Evolutionary conservation across 2,888 invertebrate genomes (phyloP).

Genomic region (Chironomus tentans): DNA sequence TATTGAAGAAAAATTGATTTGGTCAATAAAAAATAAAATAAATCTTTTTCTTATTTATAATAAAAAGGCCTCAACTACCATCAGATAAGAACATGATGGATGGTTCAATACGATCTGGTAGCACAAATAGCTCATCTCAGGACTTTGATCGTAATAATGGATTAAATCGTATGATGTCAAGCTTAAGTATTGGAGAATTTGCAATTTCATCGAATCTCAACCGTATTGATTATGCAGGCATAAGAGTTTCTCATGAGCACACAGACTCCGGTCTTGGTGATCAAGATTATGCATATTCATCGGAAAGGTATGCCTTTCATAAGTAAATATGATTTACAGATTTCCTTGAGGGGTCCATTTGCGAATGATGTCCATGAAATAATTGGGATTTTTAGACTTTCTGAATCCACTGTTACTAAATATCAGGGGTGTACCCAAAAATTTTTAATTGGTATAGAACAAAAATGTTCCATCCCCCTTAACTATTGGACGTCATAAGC

Average conservation of each 20-base stretch:
- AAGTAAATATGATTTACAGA: not conserved
- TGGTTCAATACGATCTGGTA: conserved; percentile 53
- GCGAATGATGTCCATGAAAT: too few species aligned
- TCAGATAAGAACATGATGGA: conserved; percentile 32
- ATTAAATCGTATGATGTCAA: conserved; percentile 43
- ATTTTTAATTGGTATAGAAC: too few species aligned
- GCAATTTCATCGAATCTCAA: conserved; percentile 41
- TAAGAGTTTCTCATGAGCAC: conserved; percentile 61
- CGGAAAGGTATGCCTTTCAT: conserved; percentile 49
- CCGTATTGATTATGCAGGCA: conserved; percentile 41
- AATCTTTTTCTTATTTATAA: not conserved
- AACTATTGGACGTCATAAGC: too few species aligned
- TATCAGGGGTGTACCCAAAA: too few species aligned
- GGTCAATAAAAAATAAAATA: too few species aligned
- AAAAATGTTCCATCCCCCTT: too few species aligned
- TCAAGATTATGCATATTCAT: conserved; percentile 64
- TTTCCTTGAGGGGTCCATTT: too few species aligned
- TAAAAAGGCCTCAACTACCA: not conserved
- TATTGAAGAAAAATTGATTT: not conserved
- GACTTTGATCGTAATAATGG: conserved; percentile 47
- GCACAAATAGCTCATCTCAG: conserved; percentile 49
- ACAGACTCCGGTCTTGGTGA: conserved; percentile 69
- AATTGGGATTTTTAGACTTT: too few species aligned
- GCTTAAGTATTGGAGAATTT: conserved; percentile 44
- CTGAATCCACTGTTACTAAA: too few species aligned